Evolutionary conservation across 2,113 vertebrate species (phyloP), one percentile per base, ranked within the genome.

Genomic region (Orcinus orca): DNA sequence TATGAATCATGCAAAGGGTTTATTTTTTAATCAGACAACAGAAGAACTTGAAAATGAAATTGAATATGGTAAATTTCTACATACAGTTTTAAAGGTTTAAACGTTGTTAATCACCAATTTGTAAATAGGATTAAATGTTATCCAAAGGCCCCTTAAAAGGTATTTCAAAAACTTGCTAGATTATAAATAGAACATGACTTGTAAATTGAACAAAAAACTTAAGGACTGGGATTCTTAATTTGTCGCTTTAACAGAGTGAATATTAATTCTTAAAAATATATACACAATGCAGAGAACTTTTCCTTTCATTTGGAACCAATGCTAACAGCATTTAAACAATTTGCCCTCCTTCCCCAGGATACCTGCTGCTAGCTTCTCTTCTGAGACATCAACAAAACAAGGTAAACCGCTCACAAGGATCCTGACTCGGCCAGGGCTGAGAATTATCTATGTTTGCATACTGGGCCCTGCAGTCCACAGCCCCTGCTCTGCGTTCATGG

Each of bases 221-320:
- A 55, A 55, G 79, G 97, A 70, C 21, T 41, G 50, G 44, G 55
- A 62, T 70, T 93, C 74, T 89, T 90, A 29, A 58, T 62, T 50
- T 62, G n/a, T 26, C 8, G 0, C 29, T 91, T 86, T 55, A 82
- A 41, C 3, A 82, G 8, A 47, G 5, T 85, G 74, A 83, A 33
- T 94, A 17, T 38, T 76, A 88, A 82, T 31, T 76, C 41, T 65
- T 41, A 44, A 44, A 55, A 4, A 31, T 17, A 73, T 13, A 33
- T 23, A 76, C 3, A 18, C 1, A 4, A 18, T 23, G 15, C 15
- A n/a, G 23, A 80, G 20, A 60, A 26, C 53, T 84, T 47, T 13
- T 25, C 3, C n/a, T 8, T n/a, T 63, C 63, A 6, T 8, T 18
- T 29, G 68, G 60, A 81, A 73, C 36, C 8, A 68, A 11, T 1